Conservation (phyloP, 2,888 invertebrate genomes). For the Nemurella pictetii region DNA sequence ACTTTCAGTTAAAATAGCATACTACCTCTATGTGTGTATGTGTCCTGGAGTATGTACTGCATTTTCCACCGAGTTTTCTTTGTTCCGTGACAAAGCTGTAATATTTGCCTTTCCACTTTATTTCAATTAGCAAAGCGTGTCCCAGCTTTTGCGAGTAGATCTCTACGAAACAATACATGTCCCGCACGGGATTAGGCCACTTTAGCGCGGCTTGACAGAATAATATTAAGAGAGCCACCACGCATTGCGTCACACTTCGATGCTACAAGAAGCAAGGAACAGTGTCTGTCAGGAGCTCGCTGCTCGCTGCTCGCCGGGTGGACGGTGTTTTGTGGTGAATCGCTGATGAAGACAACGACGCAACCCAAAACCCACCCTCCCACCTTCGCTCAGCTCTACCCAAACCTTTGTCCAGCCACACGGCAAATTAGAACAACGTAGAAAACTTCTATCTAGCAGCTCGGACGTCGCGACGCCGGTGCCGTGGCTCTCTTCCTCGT, state of each 20-base stretch:
- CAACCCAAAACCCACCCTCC: background rate
- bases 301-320: background rate
- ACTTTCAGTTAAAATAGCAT: too few species aligned
- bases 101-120: background rate
- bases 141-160: background rate
- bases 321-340: conserved; percentile 26
- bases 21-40: too few species aligned
- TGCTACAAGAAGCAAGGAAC: background rate
- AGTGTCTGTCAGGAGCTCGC: background rate
- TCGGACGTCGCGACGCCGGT: background rate
- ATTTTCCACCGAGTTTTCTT: background rate
- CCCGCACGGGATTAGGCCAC: background rate
- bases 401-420: conserved; percentile 20
- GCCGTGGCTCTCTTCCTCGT: background rate
- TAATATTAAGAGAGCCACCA: background rate
- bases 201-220: background rate
- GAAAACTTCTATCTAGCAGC: background rate
- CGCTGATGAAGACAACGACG: conserved; percentile 21
- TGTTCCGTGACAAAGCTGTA: background rate
- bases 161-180: background rate
- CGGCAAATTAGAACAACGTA: conserved; percentile 23
- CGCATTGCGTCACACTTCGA: background rate
- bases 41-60: too few species aligned
- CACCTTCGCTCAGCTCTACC: background rate
- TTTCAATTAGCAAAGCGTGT: background rate